phyloP scores from a whole-genome alignment of 2,113 vertebrate genomes.

The Herpetotheres cachinnans region DNA sequence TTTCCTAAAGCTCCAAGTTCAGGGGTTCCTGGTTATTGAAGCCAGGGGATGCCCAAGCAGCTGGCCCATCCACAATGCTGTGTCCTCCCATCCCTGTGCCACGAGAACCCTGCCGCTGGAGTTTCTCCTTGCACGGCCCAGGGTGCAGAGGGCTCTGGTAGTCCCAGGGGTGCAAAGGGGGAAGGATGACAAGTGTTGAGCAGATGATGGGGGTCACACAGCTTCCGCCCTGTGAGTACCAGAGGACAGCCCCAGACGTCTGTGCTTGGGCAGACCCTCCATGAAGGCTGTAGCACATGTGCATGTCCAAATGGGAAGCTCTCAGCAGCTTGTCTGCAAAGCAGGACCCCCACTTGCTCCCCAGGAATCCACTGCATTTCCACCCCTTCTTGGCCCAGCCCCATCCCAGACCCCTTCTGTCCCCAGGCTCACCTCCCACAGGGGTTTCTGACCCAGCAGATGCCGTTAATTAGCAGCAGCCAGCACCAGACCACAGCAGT shows the following conservation, averaged over 20 bases:
- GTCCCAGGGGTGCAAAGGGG: background rate
- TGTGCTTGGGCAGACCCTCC: background rate
- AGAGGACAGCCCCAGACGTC: background rate
- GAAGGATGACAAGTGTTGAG: background rate
- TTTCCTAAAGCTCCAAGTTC: background rate
- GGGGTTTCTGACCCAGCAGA: background rate
- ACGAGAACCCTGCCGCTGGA: fast-evolving
- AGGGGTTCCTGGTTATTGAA: background rate
- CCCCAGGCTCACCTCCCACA: background rate
- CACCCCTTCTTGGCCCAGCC: background rate
- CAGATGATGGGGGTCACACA: background rate
- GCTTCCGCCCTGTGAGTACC: background rate
- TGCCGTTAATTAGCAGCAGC: background rate
- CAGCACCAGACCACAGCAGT: background rate
- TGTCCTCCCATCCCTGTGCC: background rate
- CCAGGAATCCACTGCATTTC: background rate
- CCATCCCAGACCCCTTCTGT: background rate
- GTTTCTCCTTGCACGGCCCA: background rate
- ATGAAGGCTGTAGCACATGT: fast-evolving
- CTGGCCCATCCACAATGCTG: fast-evolving
- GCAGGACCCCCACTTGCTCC: too few species aligned
- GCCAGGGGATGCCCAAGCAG: background rate
- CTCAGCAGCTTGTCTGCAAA: background rate
- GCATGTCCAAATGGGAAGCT: background rate
- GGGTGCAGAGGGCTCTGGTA: background rate